Base-by-base conservation (phyloP, 2,888 invertebrate genomes). In the Hemistola chrysoprasaria region DNA sequence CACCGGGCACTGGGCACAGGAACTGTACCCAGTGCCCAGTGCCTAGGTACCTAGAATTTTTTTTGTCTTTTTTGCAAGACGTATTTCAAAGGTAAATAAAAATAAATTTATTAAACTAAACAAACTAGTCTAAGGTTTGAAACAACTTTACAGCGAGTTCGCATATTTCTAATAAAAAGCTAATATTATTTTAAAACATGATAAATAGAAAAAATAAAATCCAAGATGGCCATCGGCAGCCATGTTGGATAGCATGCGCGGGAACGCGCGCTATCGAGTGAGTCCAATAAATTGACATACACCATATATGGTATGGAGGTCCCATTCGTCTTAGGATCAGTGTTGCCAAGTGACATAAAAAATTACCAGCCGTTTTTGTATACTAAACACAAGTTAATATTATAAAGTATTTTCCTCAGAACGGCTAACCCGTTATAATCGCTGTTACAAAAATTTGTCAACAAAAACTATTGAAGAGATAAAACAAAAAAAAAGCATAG, bases 281-380 rank as follows among this genome's bases (percentile, higher is more conserved):
- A 69, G 75, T 71, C 72, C 79, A 74, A 79, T 83, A 84, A 84
- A 86, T 86, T 86, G 85, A 86, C 85, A 82, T 72, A 73, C 42
- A 51, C 84, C 84, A 55, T 86, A 80, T 82, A 84, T 48, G 83
- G 85, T 46, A 47, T 62, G 44, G 58, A 62, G 55, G 62, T 55
- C 62, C 56, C 67, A 78, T 79, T 72, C 80, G 74, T 78, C 78
- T 75, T 69, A 55, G 55, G 48, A 38, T 33, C 38, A 3, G 26
- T 34, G 38, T 30, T 29, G 27, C 38, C 22, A 29, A 20, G 1
- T 22, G n/a, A 3, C 7, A 6, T 16, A 3, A n/a, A 25, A n/a
- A 31, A 26, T 8, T 11, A 1, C 23, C 21, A 16, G 4, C 4
- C 4, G n/a, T n/a, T n/a, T n/a, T n/a, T n/a, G n/a, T n/a, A n/a